A percentile compares a stretch with the other conserved stretches of the same genome.
Conservation (phyloP, 1,140 invertebrate genomes). For the Camponotus pennsylvanicus region DNA sequence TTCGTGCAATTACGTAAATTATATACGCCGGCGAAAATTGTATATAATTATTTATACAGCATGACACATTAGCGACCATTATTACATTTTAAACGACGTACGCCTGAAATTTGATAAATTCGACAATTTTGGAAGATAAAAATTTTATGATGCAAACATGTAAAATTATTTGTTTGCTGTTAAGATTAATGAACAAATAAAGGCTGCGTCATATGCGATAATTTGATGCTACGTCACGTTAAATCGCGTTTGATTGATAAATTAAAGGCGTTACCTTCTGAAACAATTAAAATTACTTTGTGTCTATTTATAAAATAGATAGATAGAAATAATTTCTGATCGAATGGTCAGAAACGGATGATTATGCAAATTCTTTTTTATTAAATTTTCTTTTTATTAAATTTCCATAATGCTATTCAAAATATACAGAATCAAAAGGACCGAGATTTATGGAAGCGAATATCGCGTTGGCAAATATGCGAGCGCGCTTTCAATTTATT, state of each 20-base stretch:
- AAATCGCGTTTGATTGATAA: neutral
- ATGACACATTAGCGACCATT: neutral
- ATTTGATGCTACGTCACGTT: neutral
- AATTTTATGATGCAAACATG: neutral
- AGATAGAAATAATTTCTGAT: too few relatives aligned
- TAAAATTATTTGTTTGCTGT: constrained; percentile 16
- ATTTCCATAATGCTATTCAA: neutral
- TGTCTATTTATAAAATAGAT: neutral
- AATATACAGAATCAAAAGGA: neutral
- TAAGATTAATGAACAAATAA: neutral
- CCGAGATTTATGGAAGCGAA: neutral
- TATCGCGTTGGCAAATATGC: neutral
- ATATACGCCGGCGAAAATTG: neutral
- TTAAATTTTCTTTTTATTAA: neutral
- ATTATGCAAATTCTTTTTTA: neutral
- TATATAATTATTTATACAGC: neutral
- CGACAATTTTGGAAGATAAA: neutral
- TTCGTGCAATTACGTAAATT: neutral
- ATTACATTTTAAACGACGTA: neutral
- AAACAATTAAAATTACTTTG: neutral
- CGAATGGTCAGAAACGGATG: too few relatives aligned
- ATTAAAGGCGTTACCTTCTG: neutral
- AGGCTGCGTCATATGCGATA: neutral
- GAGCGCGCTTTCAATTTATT: neutral
- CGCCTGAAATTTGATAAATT: neutral